Conservation (phyloP, 1,140 invertebrate genomes). For the Delia radicum region DNA sequence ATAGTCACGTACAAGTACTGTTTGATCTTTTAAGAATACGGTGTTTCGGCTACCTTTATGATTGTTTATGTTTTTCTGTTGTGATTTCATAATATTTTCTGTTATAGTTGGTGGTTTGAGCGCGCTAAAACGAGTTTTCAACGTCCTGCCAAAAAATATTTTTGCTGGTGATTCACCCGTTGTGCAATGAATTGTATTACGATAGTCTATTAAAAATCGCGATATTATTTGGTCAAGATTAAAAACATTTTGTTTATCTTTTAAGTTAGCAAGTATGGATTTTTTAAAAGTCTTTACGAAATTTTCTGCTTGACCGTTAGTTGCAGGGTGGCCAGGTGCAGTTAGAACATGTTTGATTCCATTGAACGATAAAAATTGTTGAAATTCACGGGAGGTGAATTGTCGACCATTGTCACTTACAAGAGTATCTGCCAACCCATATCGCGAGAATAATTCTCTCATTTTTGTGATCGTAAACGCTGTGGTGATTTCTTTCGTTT, state of each 20-base stretch:
- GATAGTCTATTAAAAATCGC: too few relatives aligned
- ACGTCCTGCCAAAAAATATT: background rate
- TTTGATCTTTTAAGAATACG: background rate
- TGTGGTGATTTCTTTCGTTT: background rate
- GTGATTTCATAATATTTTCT: background rate
- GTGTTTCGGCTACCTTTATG: slow-evolving; percentile 8
- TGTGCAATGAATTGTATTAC: background rate
- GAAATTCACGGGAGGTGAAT: too few relatives aligned
- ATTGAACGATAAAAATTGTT: too few relatives aligned
- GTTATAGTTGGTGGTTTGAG: slow-evolving; percentile 7
- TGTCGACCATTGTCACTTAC: too few relatives aligned
- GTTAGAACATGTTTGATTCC: background rate
- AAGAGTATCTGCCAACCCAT: slow-evolving; percentile 3
- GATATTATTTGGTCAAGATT: background rate
- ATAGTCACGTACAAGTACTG: slow-evolving; percentile 10
- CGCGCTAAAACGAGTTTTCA: background rate
- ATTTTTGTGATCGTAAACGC: background rate
- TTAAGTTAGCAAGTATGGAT: too few relatives aligned
- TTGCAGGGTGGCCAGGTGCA: too few relatives aligned
- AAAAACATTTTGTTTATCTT: background rate
- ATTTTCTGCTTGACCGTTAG: too few relatives aligned
- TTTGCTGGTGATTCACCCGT: slow-evolving; percentile 2
- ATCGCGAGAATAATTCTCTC: slow-evolving; percentile 11
- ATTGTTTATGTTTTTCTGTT: background rate
- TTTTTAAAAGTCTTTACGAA: too few relatives aligned